These are phyloP conservation scores for Thunnus thynnus DNA, from an alignment of 2,113 vertebrate genomes.

Conservation along the genomic window DNA sequence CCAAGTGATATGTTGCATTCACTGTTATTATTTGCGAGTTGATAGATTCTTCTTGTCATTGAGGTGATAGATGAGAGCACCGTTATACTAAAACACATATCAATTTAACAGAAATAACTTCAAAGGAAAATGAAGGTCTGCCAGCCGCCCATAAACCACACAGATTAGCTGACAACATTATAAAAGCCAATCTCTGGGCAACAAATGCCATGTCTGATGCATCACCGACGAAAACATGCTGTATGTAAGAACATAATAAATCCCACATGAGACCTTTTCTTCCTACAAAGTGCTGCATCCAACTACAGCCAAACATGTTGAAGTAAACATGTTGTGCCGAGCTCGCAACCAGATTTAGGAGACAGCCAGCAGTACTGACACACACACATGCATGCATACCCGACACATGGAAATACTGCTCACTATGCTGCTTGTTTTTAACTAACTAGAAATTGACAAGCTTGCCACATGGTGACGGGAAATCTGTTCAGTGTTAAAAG, in stretches of 20 bases:
- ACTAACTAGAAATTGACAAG: conserved; percentile 17
- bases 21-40: neutral
- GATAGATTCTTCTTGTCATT: neutral
- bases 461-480: neutral
- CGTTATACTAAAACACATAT: neutral
- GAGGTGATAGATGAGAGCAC: neutral
- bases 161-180: conserved; percentile 10
- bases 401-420: neutral
- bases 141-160: neutral
- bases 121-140: conserved; percentile 4
- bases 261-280: conserved; percentile 7
- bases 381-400: neutral
- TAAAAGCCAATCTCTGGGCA: conserved; percentile 26
- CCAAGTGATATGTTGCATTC: neutral
- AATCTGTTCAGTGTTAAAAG: conserved; percentile 3
- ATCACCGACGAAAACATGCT: conserved; percentile 23
- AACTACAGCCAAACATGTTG: conserved; percentile 7
- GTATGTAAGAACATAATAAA: conserved; percentile 18
- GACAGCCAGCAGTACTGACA: conserved; percentile 20
- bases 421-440: conserved; percentile 9
- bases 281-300: neutral
- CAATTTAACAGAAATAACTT: conserved; percentile 5
- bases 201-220: conserved; percentile 3
- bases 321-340: neutral
- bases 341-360: conserved; percentile 15